Conservation (phyloP, 2,888 invertebrate species). For the Lepidochitona cinerea region DNA sequence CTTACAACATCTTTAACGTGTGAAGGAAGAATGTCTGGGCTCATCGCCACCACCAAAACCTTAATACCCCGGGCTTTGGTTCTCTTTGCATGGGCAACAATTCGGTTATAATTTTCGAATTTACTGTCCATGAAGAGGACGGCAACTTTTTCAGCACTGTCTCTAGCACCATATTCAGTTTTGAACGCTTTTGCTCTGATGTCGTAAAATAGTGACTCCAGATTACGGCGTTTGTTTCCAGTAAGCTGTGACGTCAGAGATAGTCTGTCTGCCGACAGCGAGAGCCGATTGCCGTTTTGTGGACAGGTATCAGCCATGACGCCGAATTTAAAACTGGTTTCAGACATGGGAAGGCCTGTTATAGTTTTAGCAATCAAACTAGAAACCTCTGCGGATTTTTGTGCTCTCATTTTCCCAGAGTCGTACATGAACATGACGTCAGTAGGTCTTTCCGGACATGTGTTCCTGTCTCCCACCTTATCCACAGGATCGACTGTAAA, state of each 20-base stretch:
- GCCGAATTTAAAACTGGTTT: neutral
- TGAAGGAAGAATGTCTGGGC: neutral
- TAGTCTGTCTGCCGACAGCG: neutral
- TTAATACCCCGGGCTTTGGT: slow-evolving; percentile 9
- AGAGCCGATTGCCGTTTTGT: neutral
- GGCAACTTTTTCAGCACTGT: slow-evolving; percentile 42
- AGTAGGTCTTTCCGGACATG: slow-evolving; percentile 21
- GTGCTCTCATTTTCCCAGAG: slow-evolving; percentile 32
- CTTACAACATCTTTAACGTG: neutral
- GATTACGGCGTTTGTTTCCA: neutral
- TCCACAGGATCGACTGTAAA: neutral
- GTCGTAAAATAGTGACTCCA: neutral
- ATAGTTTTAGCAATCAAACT: neutral
- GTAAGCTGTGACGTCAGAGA: neutral
- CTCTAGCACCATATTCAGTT: slow-evolving; percentile 23
- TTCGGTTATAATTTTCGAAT: neutral
- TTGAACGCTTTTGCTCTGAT: neutral
- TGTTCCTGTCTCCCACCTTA: neutral
- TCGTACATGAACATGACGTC: slow-evolving; percentile 46
- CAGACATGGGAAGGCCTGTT: neutral
- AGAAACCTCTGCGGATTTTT: neutral
- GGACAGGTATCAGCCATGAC: neutral
- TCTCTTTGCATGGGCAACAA: slow-evolving; percentile 9
- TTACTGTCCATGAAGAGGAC: slow-evolving; percentile 25
- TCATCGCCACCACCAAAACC: slow-evolving; percentile 12